Evolutionary conservation across 2,888 invertebrate species (phyloP).

Genomic region (Cephonodes hylas): DNA sequence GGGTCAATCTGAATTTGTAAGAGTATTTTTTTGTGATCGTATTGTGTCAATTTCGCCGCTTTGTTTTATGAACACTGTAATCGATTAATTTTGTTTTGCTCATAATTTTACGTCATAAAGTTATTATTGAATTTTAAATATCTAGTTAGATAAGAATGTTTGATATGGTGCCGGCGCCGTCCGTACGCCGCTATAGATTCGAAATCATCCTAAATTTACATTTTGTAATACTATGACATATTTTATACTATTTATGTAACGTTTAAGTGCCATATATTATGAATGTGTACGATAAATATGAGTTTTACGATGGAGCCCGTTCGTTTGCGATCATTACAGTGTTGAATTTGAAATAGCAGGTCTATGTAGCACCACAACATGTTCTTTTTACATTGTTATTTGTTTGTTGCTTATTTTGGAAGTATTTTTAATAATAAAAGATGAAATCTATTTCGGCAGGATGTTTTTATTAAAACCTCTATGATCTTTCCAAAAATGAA

Average conservation of each 20-base stretch:
- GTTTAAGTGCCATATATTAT: constrained; percentile 48
- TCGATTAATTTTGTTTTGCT: constrained; percentile 33
- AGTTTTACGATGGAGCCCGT: constrained; percentile 1
- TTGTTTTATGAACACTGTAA: constrained; percentile 57
- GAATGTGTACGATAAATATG: constrained; percentile 6
- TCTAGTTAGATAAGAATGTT: constrained; percentile 15
- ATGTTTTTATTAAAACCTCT: constrained; percentile 70
- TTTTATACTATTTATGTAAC: constrained; percentile 24
- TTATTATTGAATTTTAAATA: constrained; percentile 17
- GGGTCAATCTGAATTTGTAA: constrained; percentile 73
- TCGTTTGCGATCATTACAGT: constrained; percentile 49
- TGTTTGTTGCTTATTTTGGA: constrained; percentile 81
- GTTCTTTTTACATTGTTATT: constrained; percentile 77
- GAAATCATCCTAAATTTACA: constrained; percentile 30
- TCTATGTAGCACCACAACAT: constrained; percentile 60
- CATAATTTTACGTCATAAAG: constrained; percentile 16
- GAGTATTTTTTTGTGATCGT: constrained; percentile 57
- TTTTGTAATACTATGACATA: constrained; percentile 28
- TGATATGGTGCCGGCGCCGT: constrained; percentile 18
- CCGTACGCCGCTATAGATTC: constrained; percentile 24
- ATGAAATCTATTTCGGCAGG: constrained; percentile 60
- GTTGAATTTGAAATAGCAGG: constrained; percentile 56
- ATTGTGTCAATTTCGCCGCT: constrained; percentile 60
- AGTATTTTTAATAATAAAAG: constrained; percentile 76
- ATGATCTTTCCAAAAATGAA: constrained; percentile 46